Evolutionary conservation across 2,888 invertebrate species (phyloP).

Genomic region (Tenthredo notha): DNA sequence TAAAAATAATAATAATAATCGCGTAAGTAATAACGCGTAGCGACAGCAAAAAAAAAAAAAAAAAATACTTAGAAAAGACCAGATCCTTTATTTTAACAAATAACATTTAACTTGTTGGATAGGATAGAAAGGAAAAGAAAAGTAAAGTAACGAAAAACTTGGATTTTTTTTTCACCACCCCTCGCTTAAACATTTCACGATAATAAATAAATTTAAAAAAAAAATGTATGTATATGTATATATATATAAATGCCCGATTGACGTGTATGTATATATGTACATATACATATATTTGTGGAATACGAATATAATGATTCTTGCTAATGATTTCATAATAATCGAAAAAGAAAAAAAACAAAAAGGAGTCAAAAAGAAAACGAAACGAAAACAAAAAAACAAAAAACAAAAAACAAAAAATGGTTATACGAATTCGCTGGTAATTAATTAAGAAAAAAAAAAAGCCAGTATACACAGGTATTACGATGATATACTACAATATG

Average conservation of each 20-base stretch:
- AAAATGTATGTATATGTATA: too few relatives aligned
- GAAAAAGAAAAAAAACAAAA: conserved; percentile 1
- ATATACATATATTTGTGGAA: not conserved
- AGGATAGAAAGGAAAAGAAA: not conserved
- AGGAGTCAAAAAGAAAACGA: not conserved
- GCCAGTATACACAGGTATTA: conserved; percentile 32
- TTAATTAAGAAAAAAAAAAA: conserved; percentile 39
- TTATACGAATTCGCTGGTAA: conserved; percentile 33
- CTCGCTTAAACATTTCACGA: conserved; percentile 7
- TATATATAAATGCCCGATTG: too few relatives aligned
- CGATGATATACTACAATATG: conserved; percentile 27
- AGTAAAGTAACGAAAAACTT: not conserved
- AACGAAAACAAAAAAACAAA: not conserved
- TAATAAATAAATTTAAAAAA: not conserved
- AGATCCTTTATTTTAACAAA: not conserved
- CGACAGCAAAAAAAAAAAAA: not conserved
- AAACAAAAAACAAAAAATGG: conserved; percentile 17
- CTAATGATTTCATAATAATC: too few relatives aligned
- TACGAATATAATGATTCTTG: too few relatives aligned
- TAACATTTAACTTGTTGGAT: not conserved
- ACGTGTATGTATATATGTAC: not conserved
- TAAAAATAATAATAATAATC: not conserved
- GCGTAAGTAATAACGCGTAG: not conserved
- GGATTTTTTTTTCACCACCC: not conserved
- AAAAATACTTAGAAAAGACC: not conserved